Conservation (phyloP, 2,113 vertebrate species). For the Cavia porcellus region DNA sequence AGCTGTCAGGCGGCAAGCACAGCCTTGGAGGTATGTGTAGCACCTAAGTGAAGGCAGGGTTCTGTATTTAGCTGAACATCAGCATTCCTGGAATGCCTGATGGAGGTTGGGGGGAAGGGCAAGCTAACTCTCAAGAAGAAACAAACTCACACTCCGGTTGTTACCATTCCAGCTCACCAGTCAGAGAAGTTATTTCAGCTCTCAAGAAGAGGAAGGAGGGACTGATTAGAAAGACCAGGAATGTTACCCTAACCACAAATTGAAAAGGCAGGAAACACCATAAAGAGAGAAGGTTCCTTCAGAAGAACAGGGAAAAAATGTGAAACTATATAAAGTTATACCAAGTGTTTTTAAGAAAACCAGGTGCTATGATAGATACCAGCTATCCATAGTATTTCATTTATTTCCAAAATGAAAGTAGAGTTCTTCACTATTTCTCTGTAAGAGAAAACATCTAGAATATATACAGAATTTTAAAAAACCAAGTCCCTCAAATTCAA, state of each 20-base stretch:
- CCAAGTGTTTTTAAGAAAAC: conserved; percentile 23
- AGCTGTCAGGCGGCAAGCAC: background rate
- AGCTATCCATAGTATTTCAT: background rate
- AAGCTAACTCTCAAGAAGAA: background rate
- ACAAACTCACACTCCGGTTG: background rate
- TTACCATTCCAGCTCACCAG: background rate
- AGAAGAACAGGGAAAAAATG: background rate
- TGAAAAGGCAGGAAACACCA: background rate
- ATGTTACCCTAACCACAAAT: background rate
- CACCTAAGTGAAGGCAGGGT: no score
- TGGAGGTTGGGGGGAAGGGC: background rate
- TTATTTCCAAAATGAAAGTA: conserved; percentile 21
- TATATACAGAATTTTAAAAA: no score
- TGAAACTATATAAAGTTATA: background rate
- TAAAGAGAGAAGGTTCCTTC: background rate
- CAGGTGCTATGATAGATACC: background rate
- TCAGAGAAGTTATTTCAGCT: background rate
- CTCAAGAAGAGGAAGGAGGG: background rate
- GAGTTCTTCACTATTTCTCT: background rate
- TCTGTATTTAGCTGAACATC: background rate
- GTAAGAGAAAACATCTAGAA: no score
- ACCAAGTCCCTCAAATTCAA: no score
- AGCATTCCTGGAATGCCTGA: background rate
- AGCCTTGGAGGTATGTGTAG: background rate
- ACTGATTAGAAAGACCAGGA: background rate